phyloP scores from a whole-genome alignment of 1,140 invertebrate species.

The Brachystomella parvula region DNA sequence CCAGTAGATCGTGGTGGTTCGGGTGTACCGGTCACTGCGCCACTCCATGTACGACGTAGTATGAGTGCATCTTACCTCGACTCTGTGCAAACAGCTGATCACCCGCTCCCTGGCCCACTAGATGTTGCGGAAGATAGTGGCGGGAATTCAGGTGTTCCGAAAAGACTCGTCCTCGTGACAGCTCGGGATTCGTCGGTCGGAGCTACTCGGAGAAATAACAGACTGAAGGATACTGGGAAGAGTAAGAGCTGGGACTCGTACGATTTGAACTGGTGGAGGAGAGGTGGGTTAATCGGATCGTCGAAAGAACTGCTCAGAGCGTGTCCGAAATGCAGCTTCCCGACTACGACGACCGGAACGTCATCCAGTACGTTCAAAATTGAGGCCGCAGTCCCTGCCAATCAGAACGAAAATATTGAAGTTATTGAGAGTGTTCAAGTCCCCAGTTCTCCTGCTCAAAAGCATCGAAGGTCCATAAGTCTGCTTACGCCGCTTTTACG shows the following conservation, averaged over 20 bases:
- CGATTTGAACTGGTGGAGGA: slow-evolving; percentile 45
- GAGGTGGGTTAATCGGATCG: slow-evolving; percentile 20
- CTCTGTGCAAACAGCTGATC: slow-evolving; percentile 25
- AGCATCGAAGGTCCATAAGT: slow-evolving; percentile 30
- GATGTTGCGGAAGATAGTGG: slow-evolving; percentile 25
- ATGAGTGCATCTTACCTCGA: slow-evolving; percentile 35
- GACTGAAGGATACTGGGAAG: slow-evolving; percentile 65
- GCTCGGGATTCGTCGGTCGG: slow-evolving; percentile 43
- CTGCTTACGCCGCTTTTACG: slow-evolving; percentile 27
- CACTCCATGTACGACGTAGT: slow-evolving; percentile 34
- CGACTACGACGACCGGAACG: slow-evolving; percentile 25
- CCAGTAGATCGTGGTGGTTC: neutral
- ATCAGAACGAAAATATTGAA: neutral
- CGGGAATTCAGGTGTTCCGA: slow-evolving; percentile 48
- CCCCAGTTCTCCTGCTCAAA: slow-evolving; percentile 6
- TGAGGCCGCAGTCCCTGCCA: neutral
- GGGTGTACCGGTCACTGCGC: slow-evolving; percentile 20
- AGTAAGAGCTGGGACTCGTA: slow-evolving; percentile 73
- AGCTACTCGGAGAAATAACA: slow-evolving; percentile 43
- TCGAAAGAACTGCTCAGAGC: slow-evolving; percentile 18
- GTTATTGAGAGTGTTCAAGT: neutral
- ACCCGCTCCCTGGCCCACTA: slow-evolving; percentile 9
- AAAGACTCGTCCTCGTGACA: slow-evolving; percentile 63
- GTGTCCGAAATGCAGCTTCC: slow-evolving; percentile 37
- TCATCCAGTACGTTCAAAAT: no score